These are phyloP conservation scores for Parasteatoda tepidariorum DNA, from an alignment of 1,140 invertebrate genomes.

Conservation along the genomic window DNA sequence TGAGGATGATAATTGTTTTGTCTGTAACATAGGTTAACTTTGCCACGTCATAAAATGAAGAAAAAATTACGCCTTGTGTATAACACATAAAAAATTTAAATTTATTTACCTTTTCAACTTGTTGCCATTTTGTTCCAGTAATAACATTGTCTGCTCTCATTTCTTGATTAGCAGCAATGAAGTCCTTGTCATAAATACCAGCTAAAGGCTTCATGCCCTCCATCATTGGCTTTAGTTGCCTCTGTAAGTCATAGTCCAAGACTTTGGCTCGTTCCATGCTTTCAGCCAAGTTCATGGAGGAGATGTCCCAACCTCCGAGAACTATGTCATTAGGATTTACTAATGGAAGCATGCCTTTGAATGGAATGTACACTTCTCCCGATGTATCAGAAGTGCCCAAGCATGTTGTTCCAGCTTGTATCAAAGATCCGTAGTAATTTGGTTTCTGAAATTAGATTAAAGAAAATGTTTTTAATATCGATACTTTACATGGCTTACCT, in stretches of 20 bases:
- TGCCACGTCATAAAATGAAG: too few species aligned
- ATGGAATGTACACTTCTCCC: constrained; percentile 84
- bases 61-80: too few species aligned
- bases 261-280: constrained; percentile 83
- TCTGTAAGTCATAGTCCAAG: constrained; percentile 72
- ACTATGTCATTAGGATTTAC: constrained; percentile 88
- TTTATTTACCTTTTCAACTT: constrained; percentile 74
- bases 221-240: constrained; percentile 76
- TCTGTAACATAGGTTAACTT: too few species aligned
- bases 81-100: too few species aligned
- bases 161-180: constrained; percentile 95
- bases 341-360: constrained; percentile 88
- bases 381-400: constrained; percentile 76
- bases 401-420: constrained; percentile 87
- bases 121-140: constrained; percentile 76
- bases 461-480: too few species aligned
- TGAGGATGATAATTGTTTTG: too few species aligned
- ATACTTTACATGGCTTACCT: not conserved
- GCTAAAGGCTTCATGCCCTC: constrained; percentile 80
- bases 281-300: constrained; percentile 82
- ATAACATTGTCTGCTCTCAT: constrained; percentile 89
- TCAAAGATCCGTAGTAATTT: constrained; percentile 92
- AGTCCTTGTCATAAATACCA: constrained; percentile 89
- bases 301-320: constrained; percentile 97
- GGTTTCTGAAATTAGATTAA: constrained; percentile 77